Evolutionary conservation across 1,140 invertebrate genomes (phyloP), one percentile per base, ranked within the genome.

Genomic region (Conus ventricosus): DNA sequence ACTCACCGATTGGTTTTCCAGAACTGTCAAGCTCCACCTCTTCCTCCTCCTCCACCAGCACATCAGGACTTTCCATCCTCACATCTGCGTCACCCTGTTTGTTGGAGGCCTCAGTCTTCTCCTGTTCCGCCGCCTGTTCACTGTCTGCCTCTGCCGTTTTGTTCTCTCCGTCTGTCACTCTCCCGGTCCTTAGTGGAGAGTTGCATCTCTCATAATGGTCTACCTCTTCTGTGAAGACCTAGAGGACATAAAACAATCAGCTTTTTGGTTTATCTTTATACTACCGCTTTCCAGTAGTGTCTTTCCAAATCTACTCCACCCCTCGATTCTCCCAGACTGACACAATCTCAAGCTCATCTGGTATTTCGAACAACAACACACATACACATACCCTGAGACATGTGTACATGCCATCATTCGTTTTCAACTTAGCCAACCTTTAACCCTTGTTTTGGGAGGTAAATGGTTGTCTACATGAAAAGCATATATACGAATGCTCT

Each of bases 41-140:
- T 75, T 57, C 54, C 53, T 87, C 85, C 23, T 87, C 85, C 20
- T 87, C 85, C n/a, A 87, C 53, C 54, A 87, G 51, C 39, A 87
- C 85, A 80, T 87, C 85, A 15, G 85, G 71, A 55, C 17, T 53
- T 78, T 67, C 54, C 83, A 54, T 51, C 0, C 20, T 63, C 67
- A 63, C 78, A 53, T 91, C 90, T 51, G 91, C 76, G 60, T 89
- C 89, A 67, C 91, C 90, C 86, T 91, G 90, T 87, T 87, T 87
- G 51, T 93, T 91, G 23, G 91, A 23, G 51, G 4, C 57, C 53
- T 60, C 88, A 63, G 91, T 87, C 75, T 91, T 89, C 88, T 93
- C 92, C 85, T 88, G 87, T 51, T 91, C 91, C 39, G 78, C 88
- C 82, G 91, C 88, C 11, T 85, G 27, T 80, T 88, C 86, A 54